Percentiles rank a stretch among this genome's conserved stretches.
Conservation (phyloP, 2,888 invertebrate species). For the Aphidoletes aphidimyza region DNA sequence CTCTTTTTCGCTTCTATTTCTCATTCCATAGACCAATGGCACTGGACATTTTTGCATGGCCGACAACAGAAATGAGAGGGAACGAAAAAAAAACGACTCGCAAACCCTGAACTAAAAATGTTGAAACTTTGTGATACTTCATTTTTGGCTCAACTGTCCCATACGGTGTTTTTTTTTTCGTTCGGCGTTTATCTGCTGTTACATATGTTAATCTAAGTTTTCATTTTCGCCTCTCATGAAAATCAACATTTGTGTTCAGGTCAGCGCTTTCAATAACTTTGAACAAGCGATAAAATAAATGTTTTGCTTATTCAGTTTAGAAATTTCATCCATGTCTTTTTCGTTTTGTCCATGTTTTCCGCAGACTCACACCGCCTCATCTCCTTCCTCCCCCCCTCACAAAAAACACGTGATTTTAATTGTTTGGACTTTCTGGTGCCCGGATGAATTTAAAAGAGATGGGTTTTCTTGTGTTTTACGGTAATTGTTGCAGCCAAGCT, state of each 20-base stretch:
- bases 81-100: neutral
- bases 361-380: neutral
- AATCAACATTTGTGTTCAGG: constrained; percentile 39
- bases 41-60: neutral
- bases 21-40: neutral
- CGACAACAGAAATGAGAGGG: neutral
- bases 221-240: constrained; percentile 2
- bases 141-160: constrained; percentile 4
- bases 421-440: neutral
- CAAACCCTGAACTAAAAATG: neutral
- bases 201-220: constrained; percentile 39
- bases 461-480: neutral
- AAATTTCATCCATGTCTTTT: too few species aligned
- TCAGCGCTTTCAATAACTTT: constrained; percentile 16
- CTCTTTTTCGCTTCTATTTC: too few species aligned
- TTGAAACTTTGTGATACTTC: neutral
- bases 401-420: neutral
- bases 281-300: neutral
- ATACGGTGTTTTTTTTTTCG: too few species aligned
- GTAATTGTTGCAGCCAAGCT: neutral
- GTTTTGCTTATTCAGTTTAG: neutral
- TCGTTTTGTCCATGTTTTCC: too few species aligned
- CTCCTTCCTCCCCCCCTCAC: too few species aligned
- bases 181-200: constrained; percentile 4
- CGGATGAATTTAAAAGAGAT: neutral